phyloP scores from a whole-genome alignment of 2,797 vertebrate genomes.

The Microctenopoma stevenorrisi region DNA sequence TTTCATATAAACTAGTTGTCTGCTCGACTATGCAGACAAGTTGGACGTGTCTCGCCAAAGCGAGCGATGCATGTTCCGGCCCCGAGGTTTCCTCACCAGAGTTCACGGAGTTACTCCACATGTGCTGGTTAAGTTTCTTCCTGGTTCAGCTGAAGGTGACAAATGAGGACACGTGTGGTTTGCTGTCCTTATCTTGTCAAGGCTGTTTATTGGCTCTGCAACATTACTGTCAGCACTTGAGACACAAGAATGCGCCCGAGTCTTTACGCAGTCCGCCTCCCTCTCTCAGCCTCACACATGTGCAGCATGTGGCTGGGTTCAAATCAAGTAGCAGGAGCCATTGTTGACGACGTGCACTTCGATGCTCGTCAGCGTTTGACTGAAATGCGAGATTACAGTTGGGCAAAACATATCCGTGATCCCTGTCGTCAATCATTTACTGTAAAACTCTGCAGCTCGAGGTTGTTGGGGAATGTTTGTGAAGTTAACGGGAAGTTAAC shows the following conservation, averaged over 20 bases:
- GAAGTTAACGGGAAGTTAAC: background rate
- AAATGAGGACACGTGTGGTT: constrained; percentile 41
- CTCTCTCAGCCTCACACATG: constrained; percentile 20
- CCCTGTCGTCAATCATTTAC: constrained; percentile 23
- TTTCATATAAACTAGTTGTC: constrained; percentile 58
- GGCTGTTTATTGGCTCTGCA: constrained; percentile 31
- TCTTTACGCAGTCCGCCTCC: background rate
- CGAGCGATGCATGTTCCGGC: constrained; percentile 5
- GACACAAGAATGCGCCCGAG: constrained; percentile 17
- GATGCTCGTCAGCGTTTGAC: constrained; percentile 20
- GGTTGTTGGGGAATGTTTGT: background rate
- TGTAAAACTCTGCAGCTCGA: constrained; percentile 5
- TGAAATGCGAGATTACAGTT: constrained; percentile 33
- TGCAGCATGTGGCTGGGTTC: constrained; percentile 36
- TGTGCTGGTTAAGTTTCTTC: constrained; percentile 7
- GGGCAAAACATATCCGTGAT: constrained; percentile 22
- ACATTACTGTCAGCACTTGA: constrained; percentile 19
- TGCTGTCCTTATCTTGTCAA: constrained; percentile 59
- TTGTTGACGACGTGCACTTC: constrained; percentile 23
- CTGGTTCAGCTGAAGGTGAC: constrained; percentile 38
- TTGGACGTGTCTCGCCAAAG: constrained; percentile 8
- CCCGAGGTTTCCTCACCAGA: constrained; percentile 21
- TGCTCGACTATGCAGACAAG: constrained; percentile 28
- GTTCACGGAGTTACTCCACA: background rate
- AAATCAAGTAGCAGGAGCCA: constrained; percentile 20